Evolutionary conservation across 2,797 vertebrate species (phyloP).

Genomic region (Lagocephalus sceleratus): DNA sequence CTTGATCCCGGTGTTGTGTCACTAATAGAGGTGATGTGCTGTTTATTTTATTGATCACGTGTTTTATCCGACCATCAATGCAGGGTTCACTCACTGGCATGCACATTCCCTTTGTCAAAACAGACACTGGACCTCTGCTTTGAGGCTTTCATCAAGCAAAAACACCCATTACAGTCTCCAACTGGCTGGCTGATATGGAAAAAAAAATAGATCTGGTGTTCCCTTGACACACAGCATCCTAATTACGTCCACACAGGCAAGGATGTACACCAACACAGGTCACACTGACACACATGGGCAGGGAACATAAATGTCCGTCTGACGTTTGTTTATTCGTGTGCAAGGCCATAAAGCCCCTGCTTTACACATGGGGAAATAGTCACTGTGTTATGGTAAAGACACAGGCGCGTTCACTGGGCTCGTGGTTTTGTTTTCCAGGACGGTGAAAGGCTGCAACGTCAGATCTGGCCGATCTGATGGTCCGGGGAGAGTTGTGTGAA

Average conservation of each 20-base stretch:
- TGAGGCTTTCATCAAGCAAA: slow-evolving; percentile 71
- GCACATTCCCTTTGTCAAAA: slow-evolving; percentile 67
- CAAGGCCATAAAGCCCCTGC: slow-evolving; percentile 10
- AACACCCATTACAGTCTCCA: slow-evolving; percentile 67
- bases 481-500: slow-evolving; percentile 67
- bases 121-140: slow-evolving; percentile 70
- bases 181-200: slow-evolving; percentile 50
- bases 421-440: slow-evolving; percentile 53
- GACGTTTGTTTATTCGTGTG: slow-evolving; percentile 25
- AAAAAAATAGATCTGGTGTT: slow-evolving; percentile 52
- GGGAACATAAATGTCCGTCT: slow-evolving; percentile 35
- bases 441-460: slow-evolving; percentile 70
- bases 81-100: slow-evolving; percentile 69
- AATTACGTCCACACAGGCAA: slow-evolving; percentile 66
- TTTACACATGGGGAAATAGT: slow-evolving; percentile 15
- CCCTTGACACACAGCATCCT: slow-evolving; percentile 66
- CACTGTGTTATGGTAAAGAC: slow-evolving; percentile 3
- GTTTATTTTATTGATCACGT: slow-evolving; percentile 77
- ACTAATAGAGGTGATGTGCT: slow-evolving; percentile 75
- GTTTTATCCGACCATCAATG: slow-evolving; percentile 72
- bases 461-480: slow-evolving; percentile 72
- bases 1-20: slow-evolving; percentile 69
- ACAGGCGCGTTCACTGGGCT: slow-evolving; percentile 34
- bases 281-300: slow-evolving; percentile 39
- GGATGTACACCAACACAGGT: slow-evolving; percentile 57